Percentiles rank a stretch among this genome's conserved stretches.
Conservation (phyloP, 2,888 invertebrate species). For the Stegophylla sp. region DNA sequence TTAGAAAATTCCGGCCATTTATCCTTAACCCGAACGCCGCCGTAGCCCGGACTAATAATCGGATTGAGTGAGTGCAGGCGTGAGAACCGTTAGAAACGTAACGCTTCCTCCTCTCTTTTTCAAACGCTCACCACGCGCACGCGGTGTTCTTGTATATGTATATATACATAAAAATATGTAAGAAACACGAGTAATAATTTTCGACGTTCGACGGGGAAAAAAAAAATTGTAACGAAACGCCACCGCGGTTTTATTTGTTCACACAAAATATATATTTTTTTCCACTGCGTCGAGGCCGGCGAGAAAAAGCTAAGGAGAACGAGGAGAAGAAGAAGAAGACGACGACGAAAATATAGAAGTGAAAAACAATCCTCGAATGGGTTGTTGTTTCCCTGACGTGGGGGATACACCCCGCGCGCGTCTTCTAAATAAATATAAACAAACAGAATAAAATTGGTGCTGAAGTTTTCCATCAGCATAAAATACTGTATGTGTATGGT, state of each 20-base stretch:
- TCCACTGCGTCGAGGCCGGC: neutral
- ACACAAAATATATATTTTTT: too few relatives aligned
- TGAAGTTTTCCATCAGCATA: slow-evolving; percentile 46
- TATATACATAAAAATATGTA: neutral
- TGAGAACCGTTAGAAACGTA: neutral
- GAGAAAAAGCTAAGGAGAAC: neutral
- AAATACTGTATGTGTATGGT: slow-evolving; percentile 11
- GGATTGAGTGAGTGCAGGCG: neutral
- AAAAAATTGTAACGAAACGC: neutral
- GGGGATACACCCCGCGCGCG: neutral
- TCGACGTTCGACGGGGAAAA: neutral
- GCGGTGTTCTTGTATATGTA: neutral
- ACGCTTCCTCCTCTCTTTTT: neutral
- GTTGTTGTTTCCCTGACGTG: slow-evolving; percentile 25
- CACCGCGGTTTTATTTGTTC: neutral
- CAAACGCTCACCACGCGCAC: neutral
- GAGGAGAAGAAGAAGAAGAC: too few relatives aligned
- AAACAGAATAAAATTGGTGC: slow-evolving; percentile 46
- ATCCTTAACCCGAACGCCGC: neutral
- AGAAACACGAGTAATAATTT: neutral
- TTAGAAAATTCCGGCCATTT: neutral
- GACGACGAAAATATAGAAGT: neutral
- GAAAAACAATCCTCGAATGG: slow-evolving; percentile 20
- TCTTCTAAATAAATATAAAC: slow-evolving; percentile 42
- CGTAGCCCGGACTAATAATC: slow-evolving; percentile 33